These are phyloP conservation scores for Callaeas wilsoni DNA, from an alignment of 2,113 vertebrate genomes.

Conservation along the genomic window DNA sequence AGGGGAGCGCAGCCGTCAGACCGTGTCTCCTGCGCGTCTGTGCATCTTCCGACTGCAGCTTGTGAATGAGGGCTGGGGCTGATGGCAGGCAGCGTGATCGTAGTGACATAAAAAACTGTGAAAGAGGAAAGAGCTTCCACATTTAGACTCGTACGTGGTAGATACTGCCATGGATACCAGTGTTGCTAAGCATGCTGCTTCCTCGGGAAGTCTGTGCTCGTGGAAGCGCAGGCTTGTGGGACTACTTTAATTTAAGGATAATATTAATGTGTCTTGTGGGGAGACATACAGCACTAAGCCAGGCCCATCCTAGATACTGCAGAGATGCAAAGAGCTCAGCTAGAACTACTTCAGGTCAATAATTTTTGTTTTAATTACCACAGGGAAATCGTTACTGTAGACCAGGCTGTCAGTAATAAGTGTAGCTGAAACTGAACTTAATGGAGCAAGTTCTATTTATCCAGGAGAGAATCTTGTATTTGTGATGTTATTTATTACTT, in stretches of 20 bases:
- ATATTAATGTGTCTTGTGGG: not conserved
- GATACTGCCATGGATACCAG: not conserved
- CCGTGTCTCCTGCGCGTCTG: not conserved
- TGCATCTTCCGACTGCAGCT: fast-evolving
- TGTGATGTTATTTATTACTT: not conserved
- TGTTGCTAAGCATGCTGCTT: slow-evolving; percentile 25
- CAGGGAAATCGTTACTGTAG: not conserved
- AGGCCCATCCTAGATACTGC: not conserved
- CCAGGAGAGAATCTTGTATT: not conserved
- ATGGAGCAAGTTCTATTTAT: not conserved
- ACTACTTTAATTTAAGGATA: not conserved
- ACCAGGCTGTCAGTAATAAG: not conserved
- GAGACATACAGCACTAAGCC: not conserved
- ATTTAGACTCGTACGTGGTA: not conserved
- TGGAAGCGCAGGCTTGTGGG: not conserved
- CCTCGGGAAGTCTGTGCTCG: not conserved
- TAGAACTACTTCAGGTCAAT: not conserved
- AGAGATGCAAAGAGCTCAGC: not conserved
- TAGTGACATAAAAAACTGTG: not conserved
- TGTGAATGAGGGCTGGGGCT: not conserved
- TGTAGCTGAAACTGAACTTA: not conserved
- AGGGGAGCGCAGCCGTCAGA: not conserved
- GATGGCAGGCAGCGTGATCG: not conserved
- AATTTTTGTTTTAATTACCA: not conserved
- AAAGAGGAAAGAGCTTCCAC: not conserved